These are phyloP conservation scores for Drosophila biarmipes DNA, from an alignment of 1,140 invertebrate genomes.

Conservation along the genomic window DNA sequence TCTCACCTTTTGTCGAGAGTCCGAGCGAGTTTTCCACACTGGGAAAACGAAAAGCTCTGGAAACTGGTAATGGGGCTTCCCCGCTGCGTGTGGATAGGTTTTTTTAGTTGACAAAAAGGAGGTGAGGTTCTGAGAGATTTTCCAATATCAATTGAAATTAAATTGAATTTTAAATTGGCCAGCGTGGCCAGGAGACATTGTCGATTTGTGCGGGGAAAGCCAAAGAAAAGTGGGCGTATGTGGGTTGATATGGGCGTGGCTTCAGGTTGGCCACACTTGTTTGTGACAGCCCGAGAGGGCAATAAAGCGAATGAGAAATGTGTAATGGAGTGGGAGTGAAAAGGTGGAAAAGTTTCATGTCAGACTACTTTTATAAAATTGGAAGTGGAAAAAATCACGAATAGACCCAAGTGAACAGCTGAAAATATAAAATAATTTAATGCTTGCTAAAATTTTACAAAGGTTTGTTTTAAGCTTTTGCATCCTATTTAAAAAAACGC, in stretches of 20 bases:
- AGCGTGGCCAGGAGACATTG: constrained; percentile 32
- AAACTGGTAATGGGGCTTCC: constrained; percentile 63
- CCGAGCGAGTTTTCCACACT: constrained; percentile 45
- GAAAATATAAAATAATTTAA: not conserved
- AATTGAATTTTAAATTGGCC: constrained; percentile 81
- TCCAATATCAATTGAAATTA: constrained; percentile 75
- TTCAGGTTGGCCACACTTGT: constrained; percentile 44
- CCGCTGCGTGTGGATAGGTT: constrained; percentile 51
- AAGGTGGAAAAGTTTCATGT: constrained; percentile 3
- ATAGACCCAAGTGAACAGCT: not conserved
- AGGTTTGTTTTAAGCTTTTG: too few relatives aligned
- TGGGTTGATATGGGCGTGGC: constrained; percentile 29
- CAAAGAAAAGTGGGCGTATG: constrained; percentile 18
- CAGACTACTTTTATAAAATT: not conserved
- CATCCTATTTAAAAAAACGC: too few relatives aligned
- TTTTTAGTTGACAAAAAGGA: constrained; percentile 7
- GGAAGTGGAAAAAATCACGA: not conserved
- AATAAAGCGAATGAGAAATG: constrained; percentile 47
- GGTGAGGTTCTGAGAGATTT: constrained; percentile 43
- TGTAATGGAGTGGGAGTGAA: constrained; percentile 6
- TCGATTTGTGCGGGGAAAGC: not conserved
- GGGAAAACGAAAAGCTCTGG: constrained; percentile 7
- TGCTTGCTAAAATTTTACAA: not conserved
- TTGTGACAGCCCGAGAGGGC: constrained; percentile 50
- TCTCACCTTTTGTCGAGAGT: constrained; percentile 54